A percentile compares a stretch with the other conserved stretches of the same genome.
These are phyloP conservation scores for Loriculus beryllinus DNA, from an alignment of 2,797 vertebrate genomes.

Conservation along the genomic window DNA sequence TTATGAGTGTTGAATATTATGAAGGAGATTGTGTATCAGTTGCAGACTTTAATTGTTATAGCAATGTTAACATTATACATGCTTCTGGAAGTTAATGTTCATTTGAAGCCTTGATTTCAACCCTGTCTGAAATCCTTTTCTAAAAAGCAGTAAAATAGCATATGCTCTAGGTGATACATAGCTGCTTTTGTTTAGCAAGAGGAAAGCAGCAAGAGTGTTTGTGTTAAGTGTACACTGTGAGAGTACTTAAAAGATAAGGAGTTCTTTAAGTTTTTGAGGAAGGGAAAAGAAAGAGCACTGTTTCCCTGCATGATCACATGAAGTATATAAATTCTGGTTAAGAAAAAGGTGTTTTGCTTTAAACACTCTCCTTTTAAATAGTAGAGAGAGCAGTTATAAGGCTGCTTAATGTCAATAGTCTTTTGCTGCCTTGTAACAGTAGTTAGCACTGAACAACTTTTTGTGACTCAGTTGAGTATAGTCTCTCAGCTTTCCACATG, in stretches of 20 bases:
- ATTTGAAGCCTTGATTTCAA: background rate
- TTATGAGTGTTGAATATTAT: background rate
- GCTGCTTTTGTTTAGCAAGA: background rate
- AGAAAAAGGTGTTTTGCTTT: background rate
- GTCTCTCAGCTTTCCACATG: background rate
- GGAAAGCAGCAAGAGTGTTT: background rate
- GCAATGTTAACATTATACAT: background rate
- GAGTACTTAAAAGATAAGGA: background rate
- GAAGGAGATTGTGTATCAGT: background rate
- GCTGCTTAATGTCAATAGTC: background rate
- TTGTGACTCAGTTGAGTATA: background rate
- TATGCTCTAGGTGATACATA: background rate
- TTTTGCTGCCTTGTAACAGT: background rate
- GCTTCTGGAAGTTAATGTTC: background rate
- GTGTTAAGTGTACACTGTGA: background rate
- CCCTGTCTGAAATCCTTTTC: background rate
- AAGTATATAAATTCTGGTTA: background rate
- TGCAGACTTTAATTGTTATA: background rate
- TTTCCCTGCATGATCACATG: background rate
- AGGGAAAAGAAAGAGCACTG: background rate
- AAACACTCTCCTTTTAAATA: background rate
- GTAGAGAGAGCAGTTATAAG: background rate
- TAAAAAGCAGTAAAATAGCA: background rate
- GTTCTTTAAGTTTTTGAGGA: background rate
- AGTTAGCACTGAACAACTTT: background rate